Conservation (phyloP, 2,888 invertebrate genomes). For the Drosophila pegasa region DNA sequence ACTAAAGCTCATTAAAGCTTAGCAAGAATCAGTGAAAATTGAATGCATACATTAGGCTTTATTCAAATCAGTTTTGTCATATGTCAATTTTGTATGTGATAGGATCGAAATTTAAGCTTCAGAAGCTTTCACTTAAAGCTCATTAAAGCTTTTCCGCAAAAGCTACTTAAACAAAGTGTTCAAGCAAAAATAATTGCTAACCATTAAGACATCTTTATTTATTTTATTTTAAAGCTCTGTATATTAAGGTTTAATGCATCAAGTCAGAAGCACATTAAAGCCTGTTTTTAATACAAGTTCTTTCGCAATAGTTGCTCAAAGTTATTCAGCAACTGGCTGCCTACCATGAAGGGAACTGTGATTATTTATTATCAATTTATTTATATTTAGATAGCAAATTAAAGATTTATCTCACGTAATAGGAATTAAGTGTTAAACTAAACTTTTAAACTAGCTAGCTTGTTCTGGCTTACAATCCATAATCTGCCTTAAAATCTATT, state of each 20-base stretch:
- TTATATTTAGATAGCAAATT: no score
- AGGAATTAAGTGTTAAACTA: not conserved
- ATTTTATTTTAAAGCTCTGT: not conserved
- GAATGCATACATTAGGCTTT: not conserved
- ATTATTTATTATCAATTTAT: no score
- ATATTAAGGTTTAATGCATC: not conserved
- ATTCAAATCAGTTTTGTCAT: not conserved
- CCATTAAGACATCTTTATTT: not conserved
- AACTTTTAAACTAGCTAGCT: no score
- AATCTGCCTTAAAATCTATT: not conserved
- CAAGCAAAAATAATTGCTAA: not conserved
- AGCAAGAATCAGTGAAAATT: not conserved
- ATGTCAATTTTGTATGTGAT: no score
- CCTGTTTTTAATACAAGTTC: no score
- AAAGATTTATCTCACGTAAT: no score
- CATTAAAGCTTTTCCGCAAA: not conserved
- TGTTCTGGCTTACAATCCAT: not conserved
- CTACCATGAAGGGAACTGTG: no score
- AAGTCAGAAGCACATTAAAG: not conserved
- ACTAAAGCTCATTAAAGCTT: not conserved
- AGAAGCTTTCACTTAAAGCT: not conserved
- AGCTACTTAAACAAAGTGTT: not conserved
- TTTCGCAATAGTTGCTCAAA: no score
- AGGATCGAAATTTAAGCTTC: no score
- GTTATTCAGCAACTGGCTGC: no score